These are phyloP conservation scores for Trisateles emortualis DNA, from an alignment of 2,888 invertebrate genomes.

Conservation along the genomic window DNA sequence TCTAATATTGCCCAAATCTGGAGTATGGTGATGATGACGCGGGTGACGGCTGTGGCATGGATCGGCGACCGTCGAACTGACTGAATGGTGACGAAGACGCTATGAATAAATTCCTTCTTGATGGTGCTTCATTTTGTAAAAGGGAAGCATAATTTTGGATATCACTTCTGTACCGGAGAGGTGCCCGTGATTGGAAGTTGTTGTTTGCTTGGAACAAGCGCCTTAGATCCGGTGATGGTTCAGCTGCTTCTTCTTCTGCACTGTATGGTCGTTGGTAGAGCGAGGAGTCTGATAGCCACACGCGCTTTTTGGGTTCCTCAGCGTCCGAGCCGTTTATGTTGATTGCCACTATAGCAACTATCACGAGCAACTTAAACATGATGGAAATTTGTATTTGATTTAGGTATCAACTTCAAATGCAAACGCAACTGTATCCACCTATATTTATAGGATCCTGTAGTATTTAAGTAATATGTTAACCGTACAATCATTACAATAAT, in stretches of 20 bases:
- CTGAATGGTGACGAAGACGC: neutral
- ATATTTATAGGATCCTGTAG: neutral
- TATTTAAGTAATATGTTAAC: neutral
- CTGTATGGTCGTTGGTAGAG: neutral
- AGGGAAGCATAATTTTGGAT: neutral
- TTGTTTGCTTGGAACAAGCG: neutral
- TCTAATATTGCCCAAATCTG: neutral
- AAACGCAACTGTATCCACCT: neutral
- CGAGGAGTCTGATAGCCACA: neutral
- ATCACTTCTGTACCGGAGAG: neutral
- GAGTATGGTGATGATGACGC: neutral
- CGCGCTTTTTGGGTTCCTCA: neutral
- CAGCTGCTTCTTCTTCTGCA: neutral
- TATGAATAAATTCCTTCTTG: neutral
- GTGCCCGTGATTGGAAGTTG: neutral
- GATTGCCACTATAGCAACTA: slow-evolving; percentile 14
- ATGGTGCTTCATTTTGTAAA: neutral
- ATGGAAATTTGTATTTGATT: slow-evolving; percentile 1
- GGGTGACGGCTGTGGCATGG: neutral
- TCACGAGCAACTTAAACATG: slow-evolving; percentile 19
- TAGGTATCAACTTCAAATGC: neutral
- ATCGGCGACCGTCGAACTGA: neutral
- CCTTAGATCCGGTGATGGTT: neutral
- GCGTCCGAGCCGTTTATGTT: neutral
- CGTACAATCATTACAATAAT: slow-evolving; percentile 14